Percentiles rank a stretch among this genome's conserved stretches.
Evolutionary conservation across 2,888 invertebrate species (phyloP).

Genomic region (Aphidius colemani): DNA sequence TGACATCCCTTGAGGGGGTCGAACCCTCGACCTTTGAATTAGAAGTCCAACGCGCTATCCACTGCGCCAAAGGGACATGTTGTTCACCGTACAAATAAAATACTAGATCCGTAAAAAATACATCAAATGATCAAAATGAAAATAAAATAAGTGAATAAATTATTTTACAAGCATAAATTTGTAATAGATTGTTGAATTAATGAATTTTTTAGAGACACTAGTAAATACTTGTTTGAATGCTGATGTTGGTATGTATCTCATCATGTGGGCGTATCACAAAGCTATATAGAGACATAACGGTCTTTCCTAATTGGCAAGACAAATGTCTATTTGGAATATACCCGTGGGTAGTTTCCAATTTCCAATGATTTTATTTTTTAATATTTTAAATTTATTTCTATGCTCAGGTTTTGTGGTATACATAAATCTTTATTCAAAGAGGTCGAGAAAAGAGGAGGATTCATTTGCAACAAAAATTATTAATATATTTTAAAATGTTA

Average conservation of each 20-base stretch:
- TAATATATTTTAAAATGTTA: too few relatives aligned
- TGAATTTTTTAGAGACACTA: not conserved
- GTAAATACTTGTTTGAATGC: not conserved
- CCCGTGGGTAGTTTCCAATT: slow-evolving; percentile 2
- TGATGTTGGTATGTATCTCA: not conserved
- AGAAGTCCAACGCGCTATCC: too few relatives aligned
- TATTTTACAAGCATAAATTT: too few relatives aligned
- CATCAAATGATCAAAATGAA: not conserved
- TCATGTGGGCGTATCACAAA: slow-evolving; percentile 6
- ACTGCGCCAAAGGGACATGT: too few relatives aligned
- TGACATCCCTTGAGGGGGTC: too few relatives aligned
- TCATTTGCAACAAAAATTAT: too few relatives aligned
- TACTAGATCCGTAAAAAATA: not conserved
- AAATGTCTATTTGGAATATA: not conserved
- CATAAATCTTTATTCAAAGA: slow-evolving; percentile 5
- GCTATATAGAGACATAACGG: slow-evolving; percentile 6
- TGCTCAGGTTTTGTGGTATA: slow-evolving; percentile 6
- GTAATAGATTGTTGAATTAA: not conserved
- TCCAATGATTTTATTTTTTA: not conserved
- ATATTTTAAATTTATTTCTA: not conserved
- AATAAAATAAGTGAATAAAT: not conserved
- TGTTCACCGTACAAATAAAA: too few relatives aligned
- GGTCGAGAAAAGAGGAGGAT: too few relatives aligned
- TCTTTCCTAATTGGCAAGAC: slow-evolving; percentile 8
- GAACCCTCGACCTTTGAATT: too few relatives aligned